A percentile compares a stretch with the other conserved stretches of the same genome.
Evolutionary conservation across 2,888 invertebrate genomes (phyloP).

Genomic region (Tortrix viridana): DNA sequence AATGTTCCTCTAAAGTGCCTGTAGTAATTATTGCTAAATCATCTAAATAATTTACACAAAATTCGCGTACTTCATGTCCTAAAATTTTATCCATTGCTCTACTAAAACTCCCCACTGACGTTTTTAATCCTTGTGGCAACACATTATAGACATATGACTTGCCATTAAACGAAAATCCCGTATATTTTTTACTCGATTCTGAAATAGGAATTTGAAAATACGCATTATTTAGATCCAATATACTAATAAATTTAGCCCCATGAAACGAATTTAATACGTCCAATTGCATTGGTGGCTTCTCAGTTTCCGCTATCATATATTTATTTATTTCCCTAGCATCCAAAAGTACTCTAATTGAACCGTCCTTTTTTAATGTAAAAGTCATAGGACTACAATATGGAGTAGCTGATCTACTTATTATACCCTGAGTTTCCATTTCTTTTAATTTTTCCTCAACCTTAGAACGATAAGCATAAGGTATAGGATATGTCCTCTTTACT

Average conservation of each 20-base stretch:
- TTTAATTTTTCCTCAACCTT: constrained; percentile 39
- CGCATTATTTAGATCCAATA: constrained; percentile 42
- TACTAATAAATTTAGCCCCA: constrained; percentile 35
- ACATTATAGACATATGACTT: constrained; percentile 41
- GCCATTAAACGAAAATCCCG: constrained; percentile 37
- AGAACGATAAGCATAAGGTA: constrained; percentile 43
- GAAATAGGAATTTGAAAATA: constrained; percentile 41
- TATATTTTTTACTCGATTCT: constrained; percentile 34
- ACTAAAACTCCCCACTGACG: constrained; percentile 44
- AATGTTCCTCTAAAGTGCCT: constrained; percentile 37
- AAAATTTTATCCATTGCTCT: constrained; percentile 46
- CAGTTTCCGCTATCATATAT: constrained; percentile 5
- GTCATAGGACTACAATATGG: constrained; percentile 20
- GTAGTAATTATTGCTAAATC: constrained; percentile 43
- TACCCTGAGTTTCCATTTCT: constrained; percentile 38
- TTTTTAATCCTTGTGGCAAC: constrained; percentile 43
- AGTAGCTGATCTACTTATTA: not conserved
- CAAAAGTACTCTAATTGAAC: constrained; percentile 2
- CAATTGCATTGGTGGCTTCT: constrained; percentile 10
- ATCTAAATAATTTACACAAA: constrained; percentile 46
- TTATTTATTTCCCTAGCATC: constrained; percentile 14
- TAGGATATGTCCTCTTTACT: constrained; percentile 40
- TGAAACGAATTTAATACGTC: constrained; percentile 17
- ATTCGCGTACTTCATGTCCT: constrained; percentile 42
- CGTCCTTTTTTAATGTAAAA: constrained; percentile 8